phyloP scores from a whole-genome alignment of 2,888 invertebrate species.

The Dimorphilus gyrociliatus region DNA sequence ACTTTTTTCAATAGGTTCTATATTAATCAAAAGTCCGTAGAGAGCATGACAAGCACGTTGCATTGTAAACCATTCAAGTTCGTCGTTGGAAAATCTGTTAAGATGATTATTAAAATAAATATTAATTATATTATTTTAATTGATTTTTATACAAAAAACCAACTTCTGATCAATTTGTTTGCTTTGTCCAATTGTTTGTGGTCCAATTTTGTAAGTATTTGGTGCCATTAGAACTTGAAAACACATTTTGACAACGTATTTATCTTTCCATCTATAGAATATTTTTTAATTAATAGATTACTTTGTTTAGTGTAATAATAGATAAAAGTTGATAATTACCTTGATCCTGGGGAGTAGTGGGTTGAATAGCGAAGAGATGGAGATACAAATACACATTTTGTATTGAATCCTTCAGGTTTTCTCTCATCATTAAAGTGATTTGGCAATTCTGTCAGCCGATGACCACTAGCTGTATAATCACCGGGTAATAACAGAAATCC shows the following conservation, averaged over 20 bases:
- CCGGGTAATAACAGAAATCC: not conserved
- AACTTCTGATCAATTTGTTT: not conserved
- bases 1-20: no score
- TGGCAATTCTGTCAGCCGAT: not conserved
- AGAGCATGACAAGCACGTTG: no score
- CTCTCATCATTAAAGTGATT: constrained; percentile 1
- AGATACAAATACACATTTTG: not conserved
- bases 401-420: constrained; percentile 2
- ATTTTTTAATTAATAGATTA: not conserved
- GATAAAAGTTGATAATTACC: not conserved
- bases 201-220: constrained; percentile 1
- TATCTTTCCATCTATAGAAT: not conserved
- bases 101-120: no score
- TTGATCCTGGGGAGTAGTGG: no score
- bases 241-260: no score
- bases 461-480: not conserved
- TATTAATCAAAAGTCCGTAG: no score
- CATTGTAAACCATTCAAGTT: constrained; percentile 3
- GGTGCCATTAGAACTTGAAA: constrained; percentile 1
- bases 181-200: not conserved
- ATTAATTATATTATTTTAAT: no score
- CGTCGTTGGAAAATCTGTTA: constrained; percentile 1
- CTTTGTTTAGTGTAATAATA: not conserved
- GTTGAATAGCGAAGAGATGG: not conserved
- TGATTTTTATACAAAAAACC: no score